Base-by-base conservation (phyloP, 2,797 vertebrate genomes). In the Myotis findleyi region DNA sequence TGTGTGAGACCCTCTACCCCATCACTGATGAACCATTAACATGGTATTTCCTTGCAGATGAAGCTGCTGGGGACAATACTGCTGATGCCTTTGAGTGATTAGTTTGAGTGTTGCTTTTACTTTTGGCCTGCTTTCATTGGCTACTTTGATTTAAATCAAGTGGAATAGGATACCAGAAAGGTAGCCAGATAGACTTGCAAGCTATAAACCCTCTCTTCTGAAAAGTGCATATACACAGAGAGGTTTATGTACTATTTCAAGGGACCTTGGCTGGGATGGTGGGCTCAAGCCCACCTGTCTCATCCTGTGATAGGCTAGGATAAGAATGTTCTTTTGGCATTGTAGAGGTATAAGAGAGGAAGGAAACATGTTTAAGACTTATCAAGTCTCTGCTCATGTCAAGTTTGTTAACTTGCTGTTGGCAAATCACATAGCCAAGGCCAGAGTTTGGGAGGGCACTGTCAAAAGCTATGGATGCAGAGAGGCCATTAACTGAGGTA, bases 221-320 rank as follows among this genome's bases (percentile, higher is more conserved):
- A 90, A 49, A 72, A 82, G 47, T 30, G 12, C 30, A 82, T 20
- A 59, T 69, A 59, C 4, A n/a, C n/a, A 72, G 6, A 57, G 30
- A 71, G 17, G 41, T 82, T 72, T 62, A 41, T 59, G 13, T 27
- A 10, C 36, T 57, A 72, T 69, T 51, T 69, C 36, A 69, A 69
- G 75, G 20, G 49, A 14, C 41, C 25, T 82, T 8, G 17, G 18
- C 68, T 82, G 44, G 41, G 17, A n/a, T 73, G 41, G 73, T 2
- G 49, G 77, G 90, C 87, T 96, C 87, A 87, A 76, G 66, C 51
- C 41, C 0, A 0, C 25, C 55, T 30, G 44, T 96, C 96, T 96
- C 93, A 94, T 84, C 71, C 94, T 88, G 82, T 85, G 89, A 47
- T 71, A 69, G 49, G 88, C 23, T n/a, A 64, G 6, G 17, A 23